Conservation (phyloP, 2,888 invertebrate genomes). For the Oscheius sp. region DNA sequence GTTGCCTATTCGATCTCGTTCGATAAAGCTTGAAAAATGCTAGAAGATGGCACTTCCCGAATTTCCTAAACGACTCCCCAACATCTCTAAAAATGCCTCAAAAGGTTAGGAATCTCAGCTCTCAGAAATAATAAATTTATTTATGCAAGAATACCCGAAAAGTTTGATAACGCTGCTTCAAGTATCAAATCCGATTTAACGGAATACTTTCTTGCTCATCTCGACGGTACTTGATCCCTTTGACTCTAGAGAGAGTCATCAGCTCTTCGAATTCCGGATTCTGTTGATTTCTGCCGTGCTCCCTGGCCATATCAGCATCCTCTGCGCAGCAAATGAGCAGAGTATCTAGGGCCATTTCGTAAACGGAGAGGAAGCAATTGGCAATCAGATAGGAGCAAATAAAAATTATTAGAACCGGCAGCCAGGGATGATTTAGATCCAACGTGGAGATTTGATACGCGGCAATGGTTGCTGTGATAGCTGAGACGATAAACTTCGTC, state of each 20-base stretch:
- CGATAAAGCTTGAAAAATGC: too few relatives aligned
- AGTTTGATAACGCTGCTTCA: too few relatives aligned
- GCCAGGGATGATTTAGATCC: constrained; percentile 20
- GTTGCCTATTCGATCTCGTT: too few relatives aligned
- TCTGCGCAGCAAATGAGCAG: constrained; percentile 80
- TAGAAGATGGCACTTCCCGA: too few relatives aligned
- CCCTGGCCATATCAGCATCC: constrained; percentile 18
- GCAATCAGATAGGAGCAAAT: constrained; percentile 76
- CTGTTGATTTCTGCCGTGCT: not conserved
- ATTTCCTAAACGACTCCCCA: too few relatives aligned
- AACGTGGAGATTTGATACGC: constrained; percentile 77
- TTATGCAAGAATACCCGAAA: too few relatives aligned
- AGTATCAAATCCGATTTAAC: not conserved
- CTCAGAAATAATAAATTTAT: too few relatives aligned
- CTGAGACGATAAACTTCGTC: constrained; percentile 82
- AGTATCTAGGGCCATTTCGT: constrained; percentile 95
- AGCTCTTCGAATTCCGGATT: constrained; percentile 12
- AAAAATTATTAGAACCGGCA: constrained; percentile 19
- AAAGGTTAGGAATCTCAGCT: too few relatives aligned
- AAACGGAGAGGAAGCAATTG: constrained; percentile 89
- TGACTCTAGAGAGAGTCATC: not conserved
- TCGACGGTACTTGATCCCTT: not conserved
- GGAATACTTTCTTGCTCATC: not conserved
- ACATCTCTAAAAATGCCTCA: too few relatives aligned
- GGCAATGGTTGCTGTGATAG: constrained; percentile 74